Conservation (phyloP, 2,797 vertebrate species). For the Sebastes ruberrimus region DNA sequence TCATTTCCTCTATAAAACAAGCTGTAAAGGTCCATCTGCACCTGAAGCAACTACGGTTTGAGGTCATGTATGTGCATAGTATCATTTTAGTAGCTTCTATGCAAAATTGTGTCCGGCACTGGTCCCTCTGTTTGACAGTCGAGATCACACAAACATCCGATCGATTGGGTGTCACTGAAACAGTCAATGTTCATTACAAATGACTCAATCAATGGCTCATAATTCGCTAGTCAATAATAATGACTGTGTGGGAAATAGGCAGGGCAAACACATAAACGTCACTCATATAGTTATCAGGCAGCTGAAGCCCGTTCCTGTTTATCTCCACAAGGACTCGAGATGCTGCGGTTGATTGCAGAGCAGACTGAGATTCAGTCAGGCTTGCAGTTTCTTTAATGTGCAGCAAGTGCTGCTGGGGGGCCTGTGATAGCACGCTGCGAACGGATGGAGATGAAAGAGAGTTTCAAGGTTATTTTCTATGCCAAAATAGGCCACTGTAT, state of each 20-base stretch:
- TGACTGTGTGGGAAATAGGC: background rate
- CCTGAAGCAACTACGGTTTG: background rate
- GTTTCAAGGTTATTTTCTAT: background rate
- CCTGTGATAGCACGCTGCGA: background rate
- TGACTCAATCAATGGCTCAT: background rate
- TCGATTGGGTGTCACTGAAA: background rate
- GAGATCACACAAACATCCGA: background rate
- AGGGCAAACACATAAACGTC: background rate
- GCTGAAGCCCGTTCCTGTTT: background rate
- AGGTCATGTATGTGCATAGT: background rate
- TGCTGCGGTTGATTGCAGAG: background rate
- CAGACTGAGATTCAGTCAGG: background rate
- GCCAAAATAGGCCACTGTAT: background rate
- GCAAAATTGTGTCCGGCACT: background rate
- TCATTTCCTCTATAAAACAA: background rate
- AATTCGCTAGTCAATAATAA: constrained; percentile 10
- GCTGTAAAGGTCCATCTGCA: background rate
- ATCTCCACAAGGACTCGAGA: background rate
- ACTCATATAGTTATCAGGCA: background rate
- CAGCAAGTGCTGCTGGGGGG: background rate
- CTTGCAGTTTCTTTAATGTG: background rate
- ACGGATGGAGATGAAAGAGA: background rate
- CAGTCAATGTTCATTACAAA: background rate
- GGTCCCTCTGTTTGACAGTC: background rate
- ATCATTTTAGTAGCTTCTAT: background rate